Evolutionary conservation across 2,888 invertebrate species (phyloP).

Genomic region (Dynastes maya): DNA sequence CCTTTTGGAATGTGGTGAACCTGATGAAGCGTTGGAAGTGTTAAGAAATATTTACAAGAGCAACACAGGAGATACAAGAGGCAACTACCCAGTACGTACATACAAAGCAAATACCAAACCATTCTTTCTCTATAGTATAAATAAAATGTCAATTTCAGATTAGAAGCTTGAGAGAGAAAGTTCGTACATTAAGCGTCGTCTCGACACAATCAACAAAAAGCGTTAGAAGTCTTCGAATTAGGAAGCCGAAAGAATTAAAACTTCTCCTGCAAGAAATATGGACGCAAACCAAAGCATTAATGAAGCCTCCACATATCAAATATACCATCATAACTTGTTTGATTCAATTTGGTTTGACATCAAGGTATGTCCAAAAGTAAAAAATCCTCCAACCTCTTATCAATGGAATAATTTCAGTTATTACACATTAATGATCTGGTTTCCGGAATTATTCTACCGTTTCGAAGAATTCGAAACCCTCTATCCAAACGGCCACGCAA

Average conservation of each 20-base stretch:
- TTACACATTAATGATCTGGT: slow-evolving; percentile 94
- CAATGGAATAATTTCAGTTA: slow-evolving; percentile 75
- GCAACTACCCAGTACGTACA: slow-evolving; percentile 80
- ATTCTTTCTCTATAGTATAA: too few relatives aligned
- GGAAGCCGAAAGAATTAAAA: slow-evolving; percentile 82
- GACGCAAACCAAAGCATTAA: slow-evolving; percentile 83
- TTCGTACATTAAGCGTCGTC: slow-evolving; percentile 76
- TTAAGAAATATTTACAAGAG: slow-evolving; percentile 80
- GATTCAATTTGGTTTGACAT: slow-evolving; percentile 88
- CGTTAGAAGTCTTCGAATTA: slow-evolving; percentile 79
- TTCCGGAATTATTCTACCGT: slow-evolving; percentile 89
- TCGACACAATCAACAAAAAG: slow-evolving; percentile 79
- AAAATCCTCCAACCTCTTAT: too few relatives aligned
- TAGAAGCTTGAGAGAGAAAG: slow-evolving; percentile 80
- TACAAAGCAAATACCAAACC: background rate
- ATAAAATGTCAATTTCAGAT: slow-evolving; percentile 71
- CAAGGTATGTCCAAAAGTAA: slow-evolving; percentile 72
- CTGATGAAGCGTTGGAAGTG: slow-evolving; percentile 81
- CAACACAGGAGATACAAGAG: slow-evolving; percentile 81
- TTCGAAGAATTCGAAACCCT: slow-evolving; percentile 82
- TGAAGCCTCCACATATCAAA: slow-evolving; percentile 81
- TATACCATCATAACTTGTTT: slow-evolving; percentile 85
- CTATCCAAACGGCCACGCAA: slow-evolving; percentile 79
- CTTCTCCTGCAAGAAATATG: slow-evolving; percentile 81
- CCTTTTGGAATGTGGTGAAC: slow-evolving; percentile 84